A percentile compares a stretch with the other conserved stretches of the same genome.
Evolutionary conservation across 1,140 invertebrate species (phyloP).

Genomic region (Leptinotarsa undecemlineata): DNA sequence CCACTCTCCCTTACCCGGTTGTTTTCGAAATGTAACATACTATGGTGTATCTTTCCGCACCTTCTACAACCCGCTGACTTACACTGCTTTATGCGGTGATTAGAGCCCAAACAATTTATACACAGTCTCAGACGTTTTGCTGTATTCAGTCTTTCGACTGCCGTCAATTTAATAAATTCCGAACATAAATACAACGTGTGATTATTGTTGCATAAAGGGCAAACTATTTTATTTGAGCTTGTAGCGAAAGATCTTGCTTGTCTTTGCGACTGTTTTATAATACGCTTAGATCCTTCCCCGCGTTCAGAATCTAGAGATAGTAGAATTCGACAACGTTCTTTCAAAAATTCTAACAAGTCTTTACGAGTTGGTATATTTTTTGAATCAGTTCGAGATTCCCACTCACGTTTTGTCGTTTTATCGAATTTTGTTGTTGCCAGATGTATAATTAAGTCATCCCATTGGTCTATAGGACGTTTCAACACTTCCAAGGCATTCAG

Average conservation of each 20-base stretch:
- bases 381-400: conserved; percentile 33
- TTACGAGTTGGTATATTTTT: conserved; percentile 20
- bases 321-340: conserved; percentile 22
- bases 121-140: conserved; percentile 31
- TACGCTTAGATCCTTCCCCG: neutral
- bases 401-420: conserved; percentile 34
- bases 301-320: neutral
- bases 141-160: conserved; percentile 24
- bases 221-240: conserved; percentile 12
- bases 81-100: conserved; percentile 31
- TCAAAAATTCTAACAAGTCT: conserved; percentile 24
- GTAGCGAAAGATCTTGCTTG: conserved; percentile 13
- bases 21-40: conserved; percentile 31
- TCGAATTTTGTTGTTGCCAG: conserved; percentile 39
- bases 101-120: conserved; percentile 31
- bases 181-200: conserved; percentile 20
- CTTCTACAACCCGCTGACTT: conserved; percentile 31
- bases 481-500: conserved; percentile 28
- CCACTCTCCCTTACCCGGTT: neutral
- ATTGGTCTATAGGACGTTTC: conserved; percentile 26
- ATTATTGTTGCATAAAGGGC: conserved; percentile 13
- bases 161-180: conserved; percentile 27
- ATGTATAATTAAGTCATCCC: conserved; percentile 36
- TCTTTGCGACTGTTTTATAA: neutral
- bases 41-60: conserved; percentile 33